A percentile compares a stretch with the other conserved stretches of the same genome.
These are phyloP conservation scores for Podabrus alpinus DNA, from an alignment of 2,888 invertebrate genomes.

Conservation along the genomic window DNA sequence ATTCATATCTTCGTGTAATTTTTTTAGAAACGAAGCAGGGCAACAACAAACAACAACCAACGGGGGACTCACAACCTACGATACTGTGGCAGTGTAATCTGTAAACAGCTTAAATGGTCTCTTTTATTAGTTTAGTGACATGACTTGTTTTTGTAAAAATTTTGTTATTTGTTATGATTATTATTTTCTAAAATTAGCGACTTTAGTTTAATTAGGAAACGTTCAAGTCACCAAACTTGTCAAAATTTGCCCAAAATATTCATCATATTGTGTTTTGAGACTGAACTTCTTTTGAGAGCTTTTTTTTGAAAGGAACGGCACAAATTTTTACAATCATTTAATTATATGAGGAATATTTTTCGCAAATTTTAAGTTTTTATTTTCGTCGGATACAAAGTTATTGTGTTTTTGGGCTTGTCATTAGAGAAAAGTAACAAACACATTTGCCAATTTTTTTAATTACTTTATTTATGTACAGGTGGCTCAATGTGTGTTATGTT, in stretches of 20 bases:
- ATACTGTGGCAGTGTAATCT: conserved; percentile 98
- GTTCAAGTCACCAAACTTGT: conserved; percentile 22
- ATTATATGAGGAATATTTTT: conserved; percentile 37
- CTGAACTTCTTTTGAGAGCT: conserved; percentile 39
- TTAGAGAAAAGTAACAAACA: conserved; percentile 41
- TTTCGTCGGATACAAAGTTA: conserved; percentile 32
- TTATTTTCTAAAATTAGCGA: conserved; percentile 4
- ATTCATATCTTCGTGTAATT: neutral
- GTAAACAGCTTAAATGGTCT: conserved; percentile 59
- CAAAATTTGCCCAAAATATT: conserved; percentile 43
- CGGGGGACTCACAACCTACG: conserved; percentile 96
- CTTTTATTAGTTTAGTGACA: conserved; percentile 7
- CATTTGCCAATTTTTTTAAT: conserved; percentile 44
- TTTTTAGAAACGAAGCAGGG: conserved; percentile 87
- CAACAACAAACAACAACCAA: conserved; percentile 63
- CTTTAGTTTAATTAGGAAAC: neutral
- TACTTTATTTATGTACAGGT: conserved; percentile 42
- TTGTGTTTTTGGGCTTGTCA: conserved; percentile 37
- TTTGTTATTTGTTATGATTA: conserved; percentile 10
- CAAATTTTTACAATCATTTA: conserved; percentile 30
- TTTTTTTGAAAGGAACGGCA: conserved; percentile 24
- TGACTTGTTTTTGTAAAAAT: conserved; percentile 1
- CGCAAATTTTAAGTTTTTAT: conserved; percentile 32
- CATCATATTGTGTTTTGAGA: conserved; percentile 36
- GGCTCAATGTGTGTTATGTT: conserved; percentile 58